phyloP scores from a whole-genome alignment of 2,113 vertebrate species.

The Sporophila hypoxantha region DNA sequence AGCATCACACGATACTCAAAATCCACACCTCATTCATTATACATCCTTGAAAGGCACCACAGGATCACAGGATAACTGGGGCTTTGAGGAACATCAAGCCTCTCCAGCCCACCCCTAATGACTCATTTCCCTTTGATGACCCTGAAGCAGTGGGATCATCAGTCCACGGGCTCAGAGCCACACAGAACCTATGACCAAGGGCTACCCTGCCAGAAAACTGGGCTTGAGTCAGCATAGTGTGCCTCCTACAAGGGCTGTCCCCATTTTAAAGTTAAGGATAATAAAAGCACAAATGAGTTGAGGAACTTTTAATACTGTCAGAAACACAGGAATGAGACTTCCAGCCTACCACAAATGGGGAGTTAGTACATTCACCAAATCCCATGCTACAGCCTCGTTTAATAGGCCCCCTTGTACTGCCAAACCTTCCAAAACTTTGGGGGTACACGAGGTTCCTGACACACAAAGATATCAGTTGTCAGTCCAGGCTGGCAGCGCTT shows the following conservation, averaged over 20 bases:
- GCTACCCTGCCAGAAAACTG: neutral
- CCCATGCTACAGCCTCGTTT: neutral
- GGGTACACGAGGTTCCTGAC: rapidly evolving
- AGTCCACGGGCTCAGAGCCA: neutral
- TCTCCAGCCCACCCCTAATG: neutral
- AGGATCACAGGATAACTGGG: neutral
- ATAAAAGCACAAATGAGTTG: neutral
- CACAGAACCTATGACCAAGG: neutral
- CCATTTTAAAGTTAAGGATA: neutral
- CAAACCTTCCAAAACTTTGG: neutral
- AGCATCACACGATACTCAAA: neutral
- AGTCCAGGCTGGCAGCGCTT: neutral
- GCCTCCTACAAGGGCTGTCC: neutral
- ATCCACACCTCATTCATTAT: neutral
- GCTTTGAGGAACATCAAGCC: neutral
- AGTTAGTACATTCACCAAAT: neutral
- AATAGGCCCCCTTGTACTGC: neutral
- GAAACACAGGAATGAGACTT: neutral
- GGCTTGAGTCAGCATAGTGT: neutral
- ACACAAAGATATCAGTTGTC: neutral
- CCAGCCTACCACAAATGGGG: neutral
- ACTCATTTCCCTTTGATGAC: neutral
- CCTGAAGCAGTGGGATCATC: neutral
- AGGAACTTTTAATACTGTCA: neutral
- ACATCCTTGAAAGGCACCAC: neutral